Evolutionary conservation across 92 coral and sea anemone genomes (phyloP), one percentile per base, ranked within the genome.

Genomic region (Palythoa caribaeorum): DNA sequence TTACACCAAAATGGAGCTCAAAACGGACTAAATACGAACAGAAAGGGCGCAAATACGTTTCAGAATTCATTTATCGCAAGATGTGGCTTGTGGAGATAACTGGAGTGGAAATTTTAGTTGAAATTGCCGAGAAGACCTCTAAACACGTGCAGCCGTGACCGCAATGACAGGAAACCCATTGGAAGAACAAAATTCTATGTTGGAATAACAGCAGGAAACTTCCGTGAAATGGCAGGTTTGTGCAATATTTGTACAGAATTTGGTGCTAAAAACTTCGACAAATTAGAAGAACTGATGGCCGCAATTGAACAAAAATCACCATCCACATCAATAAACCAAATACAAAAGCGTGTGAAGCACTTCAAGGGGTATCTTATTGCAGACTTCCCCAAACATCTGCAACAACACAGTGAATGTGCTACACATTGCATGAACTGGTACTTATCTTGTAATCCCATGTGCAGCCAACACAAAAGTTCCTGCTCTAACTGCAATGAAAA

Each of bases 401-500:
- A 35, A 39, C 47, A 48, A 44, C 88, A 89, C 72, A 57, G 44
- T 44, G 84, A 83, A 76, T 89, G 78, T 79, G 92, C 92, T n/a
- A 83, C 83, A 21, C 94, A 91, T 55, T 91, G 91, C 75, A 88
- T 91, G 94, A 51, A 78, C 74, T 91, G 89, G 89, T 84, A 79
- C 62, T 76, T 91, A 40, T 78, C 79, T 10, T 50, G 78, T 40
- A 35, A 72, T 72, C 84, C 88, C 38, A 38, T 52, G 37, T 91
- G 90, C 83, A 84, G 77, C 21, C 35, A 87, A 63, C 83, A 85
- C 71, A 84, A 83, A 40, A 65, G 71, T 57, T 77, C 81, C 81
- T 77, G 81, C 81, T 51, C 6, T 20, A 19, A 17, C 14, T 77
- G 81, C 37, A 77, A 80, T 2, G 85, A 80, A 80, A 57, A 71